These are phyloP conservation scores for Eupithecia tripunctaria DNA, from an alignment of 2,888 invertebrate species.

Conservation along the genomic window DNA sequence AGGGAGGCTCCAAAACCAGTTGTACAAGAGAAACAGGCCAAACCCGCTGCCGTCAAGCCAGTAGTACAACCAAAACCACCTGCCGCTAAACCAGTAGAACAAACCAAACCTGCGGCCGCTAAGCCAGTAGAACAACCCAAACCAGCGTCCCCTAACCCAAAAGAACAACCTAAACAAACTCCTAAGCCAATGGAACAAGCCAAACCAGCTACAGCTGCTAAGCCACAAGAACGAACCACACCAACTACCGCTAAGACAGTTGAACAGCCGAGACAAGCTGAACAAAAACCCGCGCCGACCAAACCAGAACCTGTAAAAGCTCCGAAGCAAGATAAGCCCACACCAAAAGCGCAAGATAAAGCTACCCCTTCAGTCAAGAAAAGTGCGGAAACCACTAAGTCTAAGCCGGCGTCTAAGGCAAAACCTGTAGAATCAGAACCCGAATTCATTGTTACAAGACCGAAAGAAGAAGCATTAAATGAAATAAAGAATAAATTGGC, in stretches of 20 bases:
- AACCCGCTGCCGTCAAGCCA: slow-evolving; percentile 26
- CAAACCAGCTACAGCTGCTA: slow-evolving; percentile 27
- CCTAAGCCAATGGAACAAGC: slow-evolving; percentile 25
- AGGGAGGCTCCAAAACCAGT: slow-evolving; percentile 32
- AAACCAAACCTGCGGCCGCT: slow-evolving; percentile 36
- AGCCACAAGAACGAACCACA: slow-evolving; percentile 27
- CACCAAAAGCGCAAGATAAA: slow-evolving; percentile 36
- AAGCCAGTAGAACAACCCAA: slow-evolving; percentile 31
- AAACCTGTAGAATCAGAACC: slow-evolving; percentile 41
- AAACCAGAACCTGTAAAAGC: slow-evolving; percentile 23
- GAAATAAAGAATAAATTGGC: slow-evolving; percentile 43
- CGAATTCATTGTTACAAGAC: slow-evolving; percentile 35
- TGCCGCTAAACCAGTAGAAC: slow-evolving; percentile 30
- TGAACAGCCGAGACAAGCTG: slow-evolving; percentile 31
- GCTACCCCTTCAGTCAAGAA: slow-evolving; percentile 35
- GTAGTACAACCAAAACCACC: slow-evolving; percentile 28
- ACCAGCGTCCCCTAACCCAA: slow-evolving; percentile 24
- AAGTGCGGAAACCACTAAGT: slow-evolving; percentile 35
- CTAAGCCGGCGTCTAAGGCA: slow-evolving; percentile 22
- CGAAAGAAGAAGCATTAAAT: slow-evolving; percentile 34
- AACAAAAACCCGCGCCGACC: slow-evolving; percentile 18
- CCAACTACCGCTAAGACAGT: slow-evolving; percentile 25
- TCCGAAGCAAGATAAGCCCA: slow-evolving; percentile 38
- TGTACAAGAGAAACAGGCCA: slow-evolving; percentile 36
- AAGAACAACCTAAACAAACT: slow-evolving; percentile 27